Base-by-base conservation (phyloP, 2,797 vertebrate species). In the Enteromius radiatus region DNA sequence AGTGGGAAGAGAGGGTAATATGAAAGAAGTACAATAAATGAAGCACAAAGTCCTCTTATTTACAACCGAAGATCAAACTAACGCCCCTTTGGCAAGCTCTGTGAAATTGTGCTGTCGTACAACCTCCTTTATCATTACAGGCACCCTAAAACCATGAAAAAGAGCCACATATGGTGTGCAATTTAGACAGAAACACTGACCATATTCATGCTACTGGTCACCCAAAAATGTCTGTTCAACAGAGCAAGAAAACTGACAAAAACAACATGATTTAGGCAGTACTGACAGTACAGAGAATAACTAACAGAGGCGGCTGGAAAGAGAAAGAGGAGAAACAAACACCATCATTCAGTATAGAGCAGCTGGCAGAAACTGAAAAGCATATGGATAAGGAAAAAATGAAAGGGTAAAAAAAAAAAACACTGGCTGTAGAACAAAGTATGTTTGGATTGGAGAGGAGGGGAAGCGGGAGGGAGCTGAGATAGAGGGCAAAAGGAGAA, bases 1-100 rank as follows among this genome's bases (percentile, higher is more conserved):
- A 84, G 73, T 56, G 38, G 69, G 73, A 56, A 52, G 28, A 74
- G 15, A 78, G 63, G 56, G 69, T 21, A 52, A 81, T 49, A 74
- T 49, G 70, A 64, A 81, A 74, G 59, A 81, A 81, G 65, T 64
- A 74, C 59, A 81, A 81, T 49, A 81, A 81, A 81, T 73, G 56
- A 81, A 52, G 59, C n/a, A 52, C 43, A 31, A 54, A 81, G 59
- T 41, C 54, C 41, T 38, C 23, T 81, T 73, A 76, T 82, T 82
- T 82, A 82, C 80, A 76, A 76, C 71, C 73, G 3, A 59, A 28
- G 47, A 82, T 82, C 73, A 54, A 59, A 68, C 41, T 23, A 68
- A 56, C 36, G 19, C 12, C 47, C 81, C 47, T 76, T 82, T 43
- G 63, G 73, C 81, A 43, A 76, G 43, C 12, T 82, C 47, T 76